Evolutionary conservation across 2,113 vertebrate genomes (phyloP).

Genomic region (Setophaga kirtlandii): DNA sequence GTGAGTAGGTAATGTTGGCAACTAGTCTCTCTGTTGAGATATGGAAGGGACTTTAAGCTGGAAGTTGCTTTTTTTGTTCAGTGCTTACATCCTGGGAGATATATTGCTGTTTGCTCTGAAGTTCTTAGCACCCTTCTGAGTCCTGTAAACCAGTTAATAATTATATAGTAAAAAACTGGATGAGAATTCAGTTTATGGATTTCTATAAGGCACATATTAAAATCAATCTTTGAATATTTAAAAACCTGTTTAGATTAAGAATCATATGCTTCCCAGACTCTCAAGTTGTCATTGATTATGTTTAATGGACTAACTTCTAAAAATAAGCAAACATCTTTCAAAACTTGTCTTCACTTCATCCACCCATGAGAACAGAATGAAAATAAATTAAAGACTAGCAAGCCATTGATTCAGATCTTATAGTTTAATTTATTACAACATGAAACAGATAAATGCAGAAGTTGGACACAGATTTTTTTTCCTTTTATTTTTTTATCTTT

Average conservation of each 20-base stretch:
- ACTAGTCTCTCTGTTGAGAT: not conserved
- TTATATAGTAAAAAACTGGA: not conserved
- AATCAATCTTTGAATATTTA: not conserved
- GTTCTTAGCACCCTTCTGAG: not conserved
- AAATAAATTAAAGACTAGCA: not conserved
- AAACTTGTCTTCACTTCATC: not conserved
- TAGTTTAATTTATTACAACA: not conserved
- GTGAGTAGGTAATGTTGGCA: not conserved
- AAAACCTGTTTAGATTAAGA: not conserved
- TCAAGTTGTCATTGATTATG: not conserved
- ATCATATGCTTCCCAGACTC: not conserved
- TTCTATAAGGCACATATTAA: not conserved
- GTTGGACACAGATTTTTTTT: not conserved
- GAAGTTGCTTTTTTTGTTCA: not conserved
- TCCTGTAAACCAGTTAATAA: not conserved
- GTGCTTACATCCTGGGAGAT: not conserved
- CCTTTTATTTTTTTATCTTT: not conserved
- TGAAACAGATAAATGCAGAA: not conserved
- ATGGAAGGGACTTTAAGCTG: not conserved
- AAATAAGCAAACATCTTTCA: not conserved
- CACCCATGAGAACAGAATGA: not conserved
- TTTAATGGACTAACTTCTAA: not conserved
- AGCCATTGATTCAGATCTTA: not conserved
- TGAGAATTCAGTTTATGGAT: not conserved
- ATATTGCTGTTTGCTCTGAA: not conserved